Conservation (phyloP, 2,888 invertebrate species). For the Panopea generosa region DNA sequence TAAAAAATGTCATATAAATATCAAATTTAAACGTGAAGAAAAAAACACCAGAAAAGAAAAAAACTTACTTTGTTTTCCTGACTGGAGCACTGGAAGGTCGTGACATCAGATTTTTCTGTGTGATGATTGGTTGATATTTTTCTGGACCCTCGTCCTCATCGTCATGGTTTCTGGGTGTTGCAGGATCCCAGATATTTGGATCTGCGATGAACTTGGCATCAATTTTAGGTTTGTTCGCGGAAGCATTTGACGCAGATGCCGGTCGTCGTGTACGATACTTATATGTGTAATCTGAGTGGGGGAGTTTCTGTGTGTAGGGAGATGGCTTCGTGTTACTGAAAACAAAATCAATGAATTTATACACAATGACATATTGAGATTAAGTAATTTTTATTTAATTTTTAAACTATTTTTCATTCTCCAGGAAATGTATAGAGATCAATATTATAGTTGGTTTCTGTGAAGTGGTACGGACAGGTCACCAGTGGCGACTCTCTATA, state of each 20-base stretch:
- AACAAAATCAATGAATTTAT: too few species aligned
- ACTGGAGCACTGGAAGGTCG: slow-evolving; percentile 82
- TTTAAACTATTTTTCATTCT: too few species aligned
- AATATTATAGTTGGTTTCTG: too few species aligned
- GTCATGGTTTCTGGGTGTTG: slow-evolving; percentile 73
- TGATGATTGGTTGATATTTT: slow-evolving; percentile 40
- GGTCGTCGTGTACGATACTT: slow-evolving; percentile 70
- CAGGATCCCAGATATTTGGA: slow-evolving; percentile 80
- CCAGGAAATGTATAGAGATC: too few species aligned
- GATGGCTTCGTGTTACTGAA: slow-evolving; percentile 66
- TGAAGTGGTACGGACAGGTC: too few species aligned
- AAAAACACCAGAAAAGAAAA: not conserved
- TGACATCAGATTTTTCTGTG: slow-evolving; percentile 37
- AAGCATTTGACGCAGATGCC: slow-evolving; percentile 70
- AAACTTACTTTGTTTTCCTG: slow-evolving; percentile 67
- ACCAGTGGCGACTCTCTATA: too few species aligned
- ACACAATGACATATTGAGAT: too few species aligned
- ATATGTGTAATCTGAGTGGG: slow-evolving; percentile 75
- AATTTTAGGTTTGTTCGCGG: slow-evolving; percentile 78
- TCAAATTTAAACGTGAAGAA: too few species aligned
- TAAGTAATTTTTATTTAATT: too few species aligned
- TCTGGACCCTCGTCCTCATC: slow-evolving; percentile 49
- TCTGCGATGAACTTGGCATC: slow-evolving; percentile 84
- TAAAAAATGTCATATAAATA: too few species aligned
- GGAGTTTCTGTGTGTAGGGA: slow-evolving; percentile 81